Conservation (phyloP, 2,113 vertebrate genomes). For the Callaeas wilsoni region DNA sequence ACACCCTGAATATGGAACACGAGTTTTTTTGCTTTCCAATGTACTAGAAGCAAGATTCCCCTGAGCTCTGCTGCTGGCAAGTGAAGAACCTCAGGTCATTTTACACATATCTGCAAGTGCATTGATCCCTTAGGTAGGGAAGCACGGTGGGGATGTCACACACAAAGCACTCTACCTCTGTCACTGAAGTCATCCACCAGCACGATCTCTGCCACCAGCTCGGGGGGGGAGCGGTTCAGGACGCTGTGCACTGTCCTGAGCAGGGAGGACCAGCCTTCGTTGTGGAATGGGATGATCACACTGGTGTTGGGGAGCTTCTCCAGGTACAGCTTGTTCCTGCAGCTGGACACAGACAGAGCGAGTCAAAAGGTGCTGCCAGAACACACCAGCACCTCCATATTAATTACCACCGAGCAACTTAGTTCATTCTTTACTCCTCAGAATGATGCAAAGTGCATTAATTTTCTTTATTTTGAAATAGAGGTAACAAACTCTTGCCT, state of each 20-base stretch:
- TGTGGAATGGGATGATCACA: conserved; percentile 96
- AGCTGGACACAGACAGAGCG: conserved; percentile 72
- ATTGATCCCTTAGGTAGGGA: background rate
- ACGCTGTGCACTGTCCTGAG: conserved; percentile 94
- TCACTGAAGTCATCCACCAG: conserved; percentile 98
- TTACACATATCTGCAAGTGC: background rate
- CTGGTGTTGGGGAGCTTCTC: conserved; percentile 91
- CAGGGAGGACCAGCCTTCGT: conserved; percentile 97
- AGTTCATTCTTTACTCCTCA: background rate
- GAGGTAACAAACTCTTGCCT: accelerated
- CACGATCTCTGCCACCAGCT: conserved; percentile 91
- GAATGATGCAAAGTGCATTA: background rate
- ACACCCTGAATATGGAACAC: background rate
- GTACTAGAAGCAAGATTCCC: background rate
- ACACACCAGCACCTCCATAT: background rate
- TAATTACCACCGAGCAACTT: background rate
- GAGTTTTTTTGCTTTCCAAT: background rate
- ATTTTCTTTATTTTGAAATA: background rate
- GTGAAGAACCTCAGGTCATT: background rate
- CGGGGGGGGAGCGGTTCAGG: conserved; percentile 89
- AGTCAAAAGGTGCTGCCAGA: background rate
- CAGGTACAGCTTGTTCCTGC: conserved; percentile 90
- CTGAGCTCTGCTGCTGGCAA: background rate
- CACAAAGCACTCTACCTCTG: conserved; percentile 76
- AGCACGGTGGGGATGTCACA: background rate